Evolutionary conservation across 2,113 vertebrate species (phyloP).

Genomic region (Meles meles): DNA sequence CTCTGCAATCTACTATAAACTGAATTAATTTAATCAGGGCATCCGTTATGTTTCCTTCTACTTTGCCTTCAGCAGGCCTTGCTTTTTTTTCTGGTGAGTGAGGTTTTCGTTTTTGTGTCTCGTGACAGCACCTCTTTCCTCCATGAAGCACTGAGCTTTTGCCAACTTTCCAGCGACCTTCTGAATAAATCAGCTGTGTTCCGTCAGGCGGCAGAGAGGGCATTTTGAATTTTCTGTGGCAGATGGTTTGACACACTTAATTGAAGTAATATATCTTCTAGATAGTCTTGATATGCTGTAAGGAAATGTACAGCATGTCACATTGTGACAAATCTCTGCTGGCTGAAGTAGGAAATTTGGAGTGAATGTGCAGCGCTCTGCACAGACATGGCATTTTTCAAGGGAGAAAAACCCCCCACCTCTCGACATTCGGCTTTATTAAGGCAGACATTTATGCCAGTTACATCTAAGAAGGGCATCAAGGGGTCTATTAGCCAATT

Average conservation of each 20-base stretch:
- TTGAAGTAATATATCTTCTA: conserved; percentile 54
- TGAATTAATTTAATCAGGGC: conserved; percentile 45
- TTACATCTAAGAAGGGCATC: conserved; percentile 4
- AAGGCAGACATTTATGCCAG: conserved; percentile 1
- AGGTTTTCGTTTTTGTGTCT: conserved; percentile 33
- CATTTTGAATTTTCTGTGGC: conserved; percentile 18
- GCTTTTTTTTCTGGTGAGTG: background rate
- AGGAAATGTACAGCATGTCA: background rate
- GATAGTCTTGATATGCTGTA: background rate
- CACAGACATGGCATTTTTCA: conserved; percentile 1
- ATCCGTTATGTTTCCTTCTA: conserved; percentile 14
- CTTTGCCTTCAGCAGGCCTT: background rate
- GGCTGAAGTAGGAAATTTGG: conserved; percentile 9
- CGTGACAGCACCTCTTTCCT: background rate
- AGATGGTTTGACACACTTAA: conserved; percentile 50
- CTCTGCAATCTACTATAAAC: conserved; percentile 8
- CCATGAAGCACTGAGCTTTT: background rate
- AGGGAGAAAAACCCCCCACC: background rate
- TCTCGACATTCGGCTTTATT: background rate
- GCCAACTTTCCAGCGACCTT: conserved; percentile 40
- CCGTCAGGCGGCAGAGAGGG: background rate
- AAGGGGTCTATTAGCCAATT: conserved; percentile 3
- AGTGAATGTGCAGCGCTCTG: background rate
- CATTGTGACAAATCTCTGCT: conserved; percentile 16
- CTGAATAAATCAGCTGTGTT: conserved; percentile 38